Evolutionary conservation across 2,888 invertebrate species (phyloP), one percentile per base, ranked within the genome.

Genomic region (Trichopria drosophilae): DNA sequence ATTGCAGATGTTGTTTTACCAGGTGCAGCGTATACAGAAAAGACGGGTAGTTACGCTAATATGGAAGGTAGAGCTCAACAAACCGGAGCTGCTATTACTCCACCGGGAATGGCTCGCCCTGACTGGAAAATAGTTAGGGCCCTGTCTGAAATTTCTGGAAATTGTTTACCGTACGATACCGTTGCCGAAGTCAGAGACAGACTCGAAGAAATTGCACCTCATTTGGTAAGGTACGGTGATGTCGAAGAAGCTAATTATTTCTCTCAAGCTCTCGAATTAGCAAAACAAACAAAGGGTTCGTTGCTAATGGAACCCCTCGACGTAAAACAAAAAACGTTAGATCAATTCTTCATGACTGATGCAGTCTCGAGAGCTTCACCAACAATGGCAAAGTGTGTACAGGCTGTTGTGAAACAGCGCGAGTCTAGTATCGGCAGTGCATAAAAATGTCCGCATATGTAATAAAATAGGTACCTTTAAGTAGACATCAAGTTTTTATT

Each of bases 121-220:
- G 97, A 98, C 79, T 99, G 99, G 99, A 98, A 98, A 81, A 93
- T 99, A 63, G 83, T 99, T 63, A 84, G 99, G 55, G 99, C 99
- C 1, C 78, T 99, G 6, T 95, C 97, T 0, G 97, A 99, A 83
- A 75, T 85, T 53, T 72, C 80, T 58, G 88, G 86, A 20, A 74
- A 79, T 40, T 79, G 84, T 13, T 80, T 96, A 29, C 90, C 93
- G 0, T 99, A 98, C 75, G 96, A 97, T 73, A 86, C 80, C 48
- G 76, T 96, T 61, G 83, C 87, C 62, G 90, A 93, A 67, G 79
- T 99, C 9, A 83, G 97, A 57, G 79, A 79, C 43, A 84, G 98
- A 23, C 80, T 99, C 64, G 82, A 82, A 57, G 85, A 96, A 73
- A 79, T 97, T 32, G 89, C 95, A 41, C 98, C 98, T 3, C 91